Evolutionary conservation across 2,797 vertebrate species (phyloP).

Genomic region (Lycodopsis pacificus): DNA sequence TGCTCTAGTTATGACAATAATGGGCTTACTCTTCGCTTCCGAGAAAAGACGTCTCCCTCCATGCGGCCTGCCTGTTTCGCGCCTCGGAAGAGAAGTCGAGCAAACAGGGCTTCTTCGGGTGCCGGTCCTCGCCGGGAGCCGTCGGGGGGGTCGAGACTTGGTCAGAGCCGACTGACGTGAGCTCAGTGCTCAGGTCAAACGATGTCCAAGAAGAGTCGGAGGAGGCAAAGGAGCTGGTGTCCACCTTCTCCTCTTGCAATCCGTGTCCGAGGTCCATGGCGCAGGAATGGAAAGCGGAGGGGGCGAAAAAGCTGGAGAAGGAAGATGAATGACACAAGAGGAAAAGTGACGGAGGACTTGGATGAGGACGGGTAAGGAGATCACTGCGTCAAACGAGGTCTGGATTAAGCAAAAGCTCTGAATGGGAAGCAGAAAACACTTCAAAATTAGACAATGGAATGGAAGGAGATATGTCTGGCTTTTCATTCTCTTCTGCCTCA

Average conservation of each 20-base stretch:
- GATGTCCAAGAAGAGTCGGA: slow-evolving; percentile 72
- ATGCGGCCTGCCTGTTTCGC: slow-evolving; percentile 13
- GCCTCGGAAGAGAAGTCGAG: slow-evolving; percentile 2
- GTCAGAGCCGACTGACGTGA: slow-evolving; percentile 73
- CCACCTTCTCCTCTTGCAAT: slow-evolving; percentile 40
- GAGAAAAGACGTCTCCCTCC: slow-evolving; percentile 80
- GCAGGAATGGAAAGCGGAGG: slow-evolving; percentile 10
- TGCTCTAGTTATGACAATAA: neutral
- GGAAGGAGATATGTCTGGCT: neutral
- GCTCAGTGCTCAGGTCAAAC: slow-evolving; percentile 70
- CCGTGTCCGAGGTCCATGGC: slow-evolving; percentile 50
- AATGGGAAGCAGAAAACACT: slow-evolving; percentile 21
- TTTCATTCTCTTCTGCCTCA: slow-evolving; percentile 16
- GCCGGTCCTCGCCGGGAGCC: slow-evolving; percentile 5
- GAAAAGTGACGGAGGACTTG: neutral
- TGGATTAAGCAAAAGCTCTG: slow-evolving; percentile 11
- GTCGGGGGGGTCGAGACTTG: slow-evolving; percentile 49
- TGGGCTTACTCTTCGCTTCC: slow-evolving; percentile 73
- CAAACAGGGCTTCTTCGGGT: neutral
- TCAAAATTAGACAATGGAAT: neutral
- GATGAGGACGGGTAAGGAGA: slow-evolving; percentile 16
- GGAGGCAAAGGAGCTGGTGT: slow-evolving; percentile 58
- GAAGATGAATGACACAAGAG: slow-evolving; percentile 6
- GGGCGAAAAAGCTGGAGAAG: neutral
- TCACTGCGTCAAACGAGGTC: slow-evolving; percentile 17